phyloP scores from a whole-genome alignment of 2,113 vertebrate species.

The Eubucco bourcierii region DNA sequence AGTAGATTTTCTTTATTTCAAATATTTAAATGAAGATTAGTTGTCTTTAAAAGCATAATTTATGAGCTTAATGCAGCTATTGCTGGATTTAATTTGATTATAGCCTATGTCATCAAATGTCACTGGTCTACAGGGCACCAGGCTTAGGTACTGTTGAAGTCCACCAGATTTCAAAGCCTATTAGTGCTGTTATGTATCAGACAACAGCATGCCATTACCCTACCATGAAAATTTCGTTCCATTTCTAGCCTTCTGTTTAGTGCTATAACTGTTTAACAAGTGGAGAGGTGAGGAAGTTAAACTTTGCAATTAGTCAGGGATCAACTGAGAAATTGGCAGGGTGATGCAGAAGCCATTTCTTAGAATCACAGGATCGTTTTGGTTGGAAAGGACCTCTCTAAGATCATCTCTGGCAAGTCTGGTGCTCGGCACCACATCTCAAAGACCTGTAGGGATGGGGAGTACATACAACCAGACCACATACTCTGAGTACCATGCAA shows the following conservation, averaged over 20 bases:
- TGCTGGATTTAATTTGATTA: constrained; percentile 20
- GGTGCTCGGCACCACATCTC: no score
- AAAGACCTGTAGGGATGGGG: no score
- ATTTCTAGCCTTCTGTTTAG: background rate
- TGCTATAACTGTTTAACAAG: background rate
- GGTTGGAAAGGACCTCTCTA: no score
- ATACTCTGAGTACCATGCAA: background rate
- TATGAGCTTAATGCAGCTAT: constrained; percentile 23
- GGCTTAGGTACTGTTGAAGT: background rate
- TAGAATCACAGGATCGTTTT: background rate
- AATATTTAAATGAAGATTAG: constrained; percentile 49
- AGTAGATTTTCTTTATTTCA: background rate
- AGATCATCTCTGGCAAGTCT: no score
- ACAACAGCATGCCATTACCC: background rate
- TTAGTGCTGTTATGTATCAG: background rate
- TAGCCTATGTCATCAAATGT: background rate
- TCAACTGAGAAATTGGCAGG: background rate
- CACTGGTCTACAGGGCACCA: background rate
- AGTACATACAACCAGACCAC: background rate
- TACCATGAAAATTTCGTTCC: background rate
- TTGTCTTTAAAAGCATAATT: background rate
- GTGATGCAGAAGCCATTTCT: background rate
- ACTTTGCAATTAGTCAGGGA: background rate
- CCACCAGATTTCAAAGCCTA: background rate
- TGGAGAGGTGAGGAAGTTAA: background rate